Conservation (phyloP, 1,140 invertebrate genomes). For the Cydia strobilella region DNA sequence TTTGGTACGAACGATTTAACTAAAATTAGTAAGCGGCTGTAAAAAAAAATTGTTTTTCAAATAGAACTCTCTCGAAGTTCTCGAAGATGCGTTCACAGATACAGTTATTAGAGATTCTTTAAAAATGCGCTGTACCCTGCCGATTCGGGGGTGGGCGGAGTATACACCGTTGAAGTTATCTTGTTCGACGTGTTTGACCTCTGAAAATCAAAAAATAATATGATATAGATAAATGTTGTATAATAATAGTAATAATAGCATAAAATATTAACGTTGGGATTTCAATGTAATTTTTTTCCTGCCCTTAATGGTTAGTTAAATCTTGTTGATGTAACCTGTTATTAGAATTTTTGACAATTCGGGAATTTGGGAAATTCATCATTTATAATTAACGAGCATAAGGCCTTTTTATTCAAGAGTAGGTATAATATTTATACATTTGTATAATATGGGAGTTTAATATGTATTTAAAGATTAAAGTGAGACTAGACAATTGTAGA, state of each 20-base stretch:
- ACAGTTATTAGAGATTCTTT: constrained; percentile 70
- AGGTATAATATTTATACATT: too few species aligned
- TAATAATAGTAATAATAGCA: neutral
- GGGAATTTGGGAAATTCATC: too few species aligned
- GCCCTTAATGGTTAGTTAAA: too few species aligned
- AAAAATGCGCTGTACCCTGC: constrained; percentile 73
- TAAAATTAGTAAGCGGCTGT: neutral
- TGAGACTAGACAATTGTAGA: too few species aligned
- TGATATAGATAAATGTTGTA: neutral
- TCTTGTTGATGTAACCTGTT: too few species aligned
- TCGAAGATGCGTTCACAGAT: constrained; percentile 44
- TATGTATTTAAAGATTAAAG: too few species aligned
- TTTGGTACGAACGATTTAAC: constrained; percentile 12
- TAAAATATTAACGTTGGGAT: neutral
- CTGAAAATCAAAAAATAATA: constrained; percentile 48
- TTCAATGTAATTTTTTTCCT: neutral
- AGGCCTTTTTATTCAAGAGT: too few species aligned
- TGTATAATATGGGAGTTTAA: too few species aligned
- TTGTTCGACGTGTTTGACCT: constrained; percentile 66
- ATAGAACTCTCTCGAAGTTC: constrained; percentile 46
- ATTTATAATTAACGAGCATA: too few species aligned
- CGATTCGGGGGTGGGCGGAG: constrained; percentile 67
- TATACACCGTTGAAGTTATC: constrained; percentile 69
- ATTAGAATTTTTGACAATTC: too few species aligned
- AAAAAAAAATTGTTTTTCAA: constrained; percentile 16